Evolutionary conservation across 2,113 vertebrate genomes (phyloP).

Genomic region (Cynoglossus semilaevis): DNA sequence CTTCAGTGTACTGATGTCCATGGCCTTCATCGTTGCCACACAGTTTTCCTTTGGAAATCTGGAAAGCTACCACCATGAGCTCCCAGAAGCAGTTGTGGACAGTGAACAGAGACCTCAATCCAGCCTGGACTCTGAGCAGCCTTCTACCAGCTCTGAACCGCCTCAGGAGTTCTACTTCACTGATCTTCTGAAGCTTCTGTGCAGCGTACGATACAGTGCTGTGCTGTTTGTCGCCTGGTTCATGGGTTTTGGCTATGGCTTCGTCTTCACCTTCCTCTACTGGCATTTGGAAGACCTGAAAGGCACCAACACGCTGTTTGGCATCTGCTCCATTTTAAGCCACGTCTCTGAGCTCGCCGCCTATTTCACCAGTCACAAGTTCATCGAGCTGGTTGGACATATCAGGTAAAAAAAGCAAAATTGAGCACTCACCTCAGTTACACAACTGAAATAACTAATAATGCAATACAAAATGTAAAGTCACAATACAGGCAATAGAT

Average conservation of each 20-base stretch:
- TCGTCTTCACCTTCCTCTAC: constrained; percentile 97
- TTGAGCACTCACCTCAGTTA: too few relatives aligned
- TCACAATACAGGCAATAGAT: too few relatives aligned
- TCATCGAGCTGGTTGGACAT: constrained; percentile 96
- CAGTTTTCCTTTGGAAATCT: constrained; percentile 89
- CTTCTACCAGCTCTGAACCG: constrained; percentile 64
- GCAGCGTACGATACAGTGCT: constrained; percentile 90
- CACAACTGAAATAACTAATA: too few relatives aligned
- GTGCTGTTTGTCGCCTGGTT: constrained; percentile 98
- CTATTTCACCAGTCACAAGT: constrained; percentile 97
- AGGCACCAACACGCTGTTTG: constrained; percentile 93
- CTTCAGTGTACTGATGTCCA: constrained; percentile 92
- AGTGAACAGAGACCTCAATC: constrained; percentile 15
- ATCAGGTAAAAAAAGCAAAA: constrained; percentile 80
- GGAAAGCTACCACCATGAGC: constrained; percentile 62
- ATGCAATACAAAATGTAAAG: too few relatives aligned
- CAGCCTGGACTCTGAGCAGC: constrained; percentile 10
- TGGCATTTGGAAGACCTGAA: constrained; percentile 96
- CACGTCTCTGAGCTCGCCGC: constrained; percentile 91
- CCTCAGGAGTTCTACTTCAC: constrained; percentile 79
- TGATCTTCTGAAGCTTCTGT: constrained; percentile 86
- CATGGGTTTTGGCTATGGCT: constrained; percentile 98
- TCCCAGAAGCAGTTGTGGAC: constrained; percentile 61
- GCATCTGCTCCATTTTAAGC: constrained; percentile 92
- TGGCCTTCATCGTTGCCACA: constrained; percentile 87